Percentiles rank a stretch among this genome's conserved stretches.
Evolutionary conservation across 2,888 invertebrate species (phyloP).

Genomic region (Drosophila monieri): DNA sequence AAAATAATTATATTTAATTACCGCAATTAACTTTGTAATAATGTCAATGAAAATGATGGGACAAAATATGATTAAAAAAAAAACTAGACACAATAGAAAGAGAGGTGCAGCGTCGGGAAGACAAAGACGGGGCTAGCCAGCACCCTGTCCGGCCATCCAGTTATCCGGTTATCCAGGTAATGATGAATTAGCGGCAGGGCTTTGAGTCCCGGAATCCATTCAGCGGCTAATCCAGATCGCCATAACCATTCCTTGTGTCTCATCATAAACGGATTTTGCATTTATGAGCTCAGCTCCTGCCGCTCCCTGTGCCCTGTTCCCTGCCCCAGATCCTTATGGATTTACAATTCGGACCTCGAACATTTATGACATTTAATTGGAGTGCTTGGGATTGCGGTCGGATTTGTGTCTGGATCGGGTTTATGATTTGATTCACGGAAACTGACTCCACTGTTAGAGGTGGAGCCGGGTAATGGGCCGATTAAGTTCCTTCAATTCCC

Average conservation of each 20-base stretch:
- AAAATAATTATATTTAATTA: slow-evolving; percentile 76
- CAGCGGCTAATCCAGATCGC: slow-evolving; percentile 29
- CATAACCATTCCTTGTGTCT: slow-evolving; percentile 2
- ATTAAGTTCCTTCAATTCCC: slow-evolving; percentile 27
- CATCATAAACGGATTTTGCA: slow-evolving; percentile 71
- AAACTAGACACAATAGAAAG: slow-evolving; percentile 34
- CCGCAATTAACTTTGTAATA: slow-evolving; percentile 77
- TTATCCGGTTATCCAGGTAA: slow-evolving; percentile 56
- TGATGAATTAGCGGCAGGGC: slow-evolving; percentile 50
- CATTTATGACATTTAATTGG: slow-evolving; percentile 76
- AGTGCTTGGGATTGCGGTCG: slow-evolving; percentile 55
- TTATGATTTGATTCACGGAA: slow-evolving; percentile 77
- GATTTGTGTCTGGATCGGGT: slow-evolving; percentile 54
- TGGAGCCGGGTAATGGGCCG: slow-evolving; percentile 23
- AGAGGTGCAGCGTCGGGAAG: neutral
- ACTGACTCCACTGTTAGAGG: slow-evolving; percentile 28
- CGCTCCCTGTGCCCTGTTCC: neutral
- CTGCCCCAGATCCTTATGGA: slow-evolving; percentile 47
- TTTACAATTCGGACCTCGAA: slow-evolving; percentile 59
- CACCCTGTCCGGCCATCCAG: slow-evolving; percentile 14
- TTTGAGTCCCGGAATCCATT: slow-evolving; percentile 23
- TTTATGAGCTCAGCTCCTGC: slow-evolving; percentile 59
- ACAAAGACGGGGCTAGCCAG: slow-evolving; percentile 9
- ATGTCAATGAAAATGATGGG: slow-evolving; percentile 78
- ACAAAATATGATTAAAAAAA: slow-evolving; percentile 71